Evolutionary conservation across 2,797 vertebrate species (phyloP), one percentile per base, ranked within the genome.

Genomic region (Sciurus vulgaris): DNA sequence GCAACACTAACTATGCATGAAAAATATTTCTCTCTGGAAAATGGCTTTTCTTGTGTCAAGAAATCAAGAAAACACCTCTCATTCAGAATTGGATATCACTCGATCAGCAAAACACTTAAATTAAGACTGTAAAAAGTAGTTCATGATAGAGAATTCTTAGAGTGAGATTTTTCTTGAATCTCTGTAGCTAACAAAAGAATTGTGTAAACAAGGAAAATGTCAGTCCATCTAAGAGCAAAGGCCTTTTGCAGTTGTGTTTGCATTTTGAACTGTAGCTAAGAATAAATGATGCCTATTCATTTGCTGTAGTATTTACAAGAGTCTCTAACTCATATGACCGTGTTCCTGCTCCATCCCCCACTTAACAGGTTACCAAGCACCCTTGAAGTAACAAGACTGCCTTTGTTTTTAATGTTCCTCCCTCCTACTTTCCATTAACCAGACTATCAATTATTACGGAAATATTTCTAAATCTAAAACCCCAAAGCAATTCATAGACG

Each of bases 351-450:
- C 59, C 72, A 94, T 78, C 86, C 56, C 7, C 67, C 30, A 47
- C 15, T 65, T 74, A 86, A 61, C 65, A 94, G 82, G 91, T 95
- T 81, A 96, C 87, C 54, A 22, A 77, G 63, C 70, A 35, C 51
- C 93, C 67, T 95, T 74, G 35, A 79, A 96, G 85, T 81, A 90
- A 98, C 90, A 97, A 97, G 88, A 95, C 83, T 54, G 77, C 67
- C 89, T 96, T 97, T 97, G 95, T 95, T 89, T 93, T 82, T 54
- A 95, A 95, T 61, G 65, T 85, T 89, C 82, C 78, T 87, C 59
- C 92, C 51, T 94, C 93, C 86, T 70, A 82, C 70, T 94, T 94
- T 73, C 69, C 72, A 72, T 95, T 95, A 95, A 59, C 54, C 77
- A 78, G 49, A 72, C 88, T 93, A 78, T 94, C 86, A 83, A 74